Evolutionary conservation across 1,140 invertebrate genomes (phyloP), one percentile per base, ranked within the genome.

Genomic region (Aethina tumida): DNA sequence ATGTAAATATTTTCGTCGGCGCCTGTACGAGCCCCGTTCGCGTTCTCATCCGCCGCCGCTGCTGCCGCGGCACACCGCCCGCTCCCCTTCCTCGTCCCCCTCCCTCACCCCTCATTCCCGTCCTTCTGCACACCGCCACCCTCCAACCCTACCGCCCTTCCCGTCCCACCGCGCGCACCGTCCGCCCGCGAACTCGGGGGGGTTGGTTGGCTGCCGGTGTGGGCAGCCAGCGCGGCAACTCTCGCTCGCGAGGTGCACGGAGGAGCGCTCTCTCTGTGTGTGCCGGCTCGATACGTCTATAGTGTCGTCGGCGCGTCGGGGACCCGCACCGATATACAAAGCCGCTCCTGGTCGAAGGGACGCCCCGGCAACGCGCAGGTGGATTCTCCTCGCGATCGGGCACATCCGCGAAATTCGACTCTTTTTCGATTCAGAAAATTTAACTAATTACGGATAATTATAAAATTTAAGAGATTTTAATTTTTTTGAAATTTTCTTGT

Each of bases 1-100:
- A 50, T 50, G 49, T 50, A 49, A 47, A 50, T 47, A 52, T 43
- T 67, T 66, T 66, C 65, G 62, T 41, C 39, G 35, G 40, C 31
- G 56, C 53, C 56, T 64, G n/a, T n/a, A 15, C 25, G 34, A 34
- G 17, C 18, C 3, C 12, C 16, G 10, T 8, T 14, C 7, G 14
- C 20, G 13, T 16, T 39, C 18, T 24, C 22, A 35, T 33, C 42
- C 30, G 42, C 42, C 42, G 42, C 34, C 12, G 42, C 24, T 7
- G 16, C 18, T 13, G n/a, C 7, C 7, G 16, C 16, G 28, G 60
- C 66, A 66, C 62, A 57, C 55, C 59, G 61, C 58, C 55, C 57
- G 28, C 48, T 26, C 41, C 35, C 28, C 35, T 18, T 17, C 39
- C 36, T 35, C 41, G n/a, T 3, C 39, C 33, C 13, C n/a, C n/a